These are phyloP conservation scores for Drosophila jambulina DNA, from an alignment of 1,140 invertebrate species.

Conservation along the genomic window DNA sequence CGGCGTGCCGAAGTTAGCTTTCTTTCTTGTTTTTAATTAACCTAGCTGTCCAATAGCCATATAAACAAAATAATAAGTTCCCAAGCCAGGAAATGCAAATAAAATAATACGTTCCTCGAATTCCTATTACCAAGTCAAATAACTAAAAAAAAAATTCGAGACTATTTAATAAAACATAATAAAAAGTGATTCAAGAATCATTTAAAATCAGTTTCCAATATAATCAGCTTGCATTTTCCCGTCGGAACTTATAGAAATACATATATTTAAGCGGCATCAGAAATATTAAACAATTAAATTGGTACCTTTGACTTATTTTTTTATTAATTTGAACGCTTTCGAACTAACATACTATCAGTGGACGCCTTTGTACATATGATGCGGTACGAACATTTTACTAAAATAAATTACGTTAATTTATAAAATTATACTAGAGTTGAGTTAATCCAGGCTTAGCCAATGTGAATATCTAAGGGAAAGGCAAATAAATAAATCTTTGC, in stretches of 20 bases:
- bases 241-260: not conserved
- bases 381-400: not conserved
- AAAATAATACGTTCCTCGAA: not conserved
- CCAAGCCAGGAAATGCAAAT: not conserved
- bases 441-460: slow-evolving; percentile 30
- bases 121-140: not conserved
- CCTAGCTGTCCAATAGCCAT: not conserved
- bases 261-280: not conserved
- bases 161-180: too few relatives aligned
- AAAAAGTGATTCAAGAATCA: not conserved
- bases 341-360: not conserved
- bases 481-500: not conserved
- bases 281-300: not conserved
- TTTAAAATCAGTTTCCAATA: not conserved
- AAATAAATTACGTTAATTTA: not conserved
- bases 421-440: not conserved
- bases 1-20: too few relatives aligned
- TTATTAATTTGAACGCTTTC: too few relatives aligned
- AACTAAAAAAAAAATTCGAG: not conserved
- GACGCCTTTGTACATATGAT: not conserved
- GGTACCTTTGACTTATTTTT: not conserved
- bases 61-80: not conserved
- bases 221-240: not conserved
- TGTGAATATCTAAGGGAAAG: slow-evolving; percentile 59
- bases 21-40: too few relatives aligned